phyloP scores from a whole-genome alignment of 2,797 vertebrate species.

The Coracias cyanogaster region DNA sequence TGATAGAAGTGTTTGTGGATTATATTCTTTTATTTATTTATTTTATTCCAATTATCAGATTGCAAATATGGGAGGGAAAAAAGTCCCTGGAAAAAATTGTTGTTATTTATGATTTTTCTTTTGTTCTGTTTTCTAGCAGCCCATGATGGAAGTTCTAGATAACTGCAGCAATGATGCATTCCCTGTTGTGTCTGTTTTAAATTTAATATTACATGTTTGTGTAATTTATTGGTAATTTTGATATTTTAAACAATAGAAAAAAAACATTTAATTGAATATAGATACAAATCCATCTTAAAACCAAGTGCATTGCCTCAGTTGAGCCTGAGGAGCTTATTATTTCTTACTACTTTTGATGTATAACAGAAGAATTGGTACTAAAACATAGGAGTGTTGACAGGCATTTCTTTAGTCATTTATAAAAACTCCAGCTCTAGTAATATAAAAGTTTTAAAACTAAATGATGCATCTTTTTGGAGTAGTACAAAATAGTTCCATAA shows the following conservation, averaged over 20 bases:
- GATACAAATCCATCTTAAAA: background rate
- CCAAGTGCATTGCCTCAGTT: background rate
- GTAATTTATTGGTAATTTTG: background rate
- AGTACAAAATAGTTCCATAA: background rate
- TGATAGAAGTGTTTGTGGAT: background rate
- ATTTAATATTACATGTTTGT: background rate
- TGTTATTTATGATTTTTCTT: background rate
- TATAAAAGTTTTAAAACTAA: background rate
- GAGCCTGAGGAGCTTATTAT: background rate
- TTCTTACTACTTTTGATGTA: background rate
- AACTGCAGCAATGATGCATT: background rate
- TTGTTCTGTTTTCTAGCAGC: background rate
- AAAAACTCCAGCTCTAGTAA: background rate
- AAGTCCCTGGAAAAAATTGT: background rate
- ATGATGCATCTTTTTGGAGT: background rate
- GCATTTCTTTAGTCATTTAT: background rate
- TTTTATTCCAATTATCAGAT: background rate
- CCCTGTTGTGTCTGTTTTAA: background rate
- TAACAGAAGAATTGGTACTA: background rate
- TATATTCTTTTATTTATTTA: background rate
- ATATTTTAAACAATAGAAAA: background rate
- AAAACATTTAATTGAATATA: background rate
- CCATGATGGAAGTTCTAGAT: background rate
- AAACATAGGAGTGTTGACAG: background rate
- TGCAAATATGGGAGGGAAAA: background rate